Conservation (phyloP, 2,888 invertebrate genomes). For the Pristionchus mayeri region DNA sequence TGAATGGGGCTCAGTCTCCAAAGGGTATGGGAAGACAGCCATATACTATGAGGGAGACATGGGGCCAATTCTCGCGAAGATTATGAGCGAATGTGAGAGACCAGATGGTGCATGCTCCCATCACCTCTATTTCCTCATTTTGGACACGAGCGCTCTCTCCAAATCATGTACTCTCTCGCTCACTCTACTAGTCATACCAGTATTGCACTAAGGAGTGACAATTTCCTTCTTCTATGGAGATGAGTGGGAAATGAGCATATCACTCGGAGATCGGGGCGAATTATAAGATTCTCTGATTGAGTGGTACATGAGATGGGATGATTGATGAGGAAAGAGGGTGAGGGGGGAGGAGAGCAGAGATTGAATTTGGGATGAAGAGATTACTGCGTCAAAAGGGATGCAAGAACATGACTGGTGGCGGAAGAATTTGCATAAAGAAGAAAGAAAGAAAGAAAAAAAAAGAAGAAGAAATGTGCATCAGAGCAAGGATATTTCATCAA, state of each 20-base stretch:
- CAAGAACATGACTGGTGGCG: not conserved
- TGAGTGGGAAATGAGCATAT: not conserved
- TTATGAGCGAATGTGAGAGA: constrained; percentile 26
- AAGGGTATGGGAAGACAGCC: not conserved
- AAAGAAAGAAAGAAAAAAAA: too few relatives aligned
- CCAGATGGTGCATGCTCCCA: constrained; percentile 7
- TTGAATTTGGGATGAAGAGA: constrained; percentile 4
- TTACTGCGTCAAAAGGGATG: not conserved
- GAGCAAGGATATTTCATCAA: too few relatives aligned
- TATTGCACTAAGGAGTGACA: too few relatives aligned
- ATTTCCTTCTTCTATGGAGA: too few relatives aligned
- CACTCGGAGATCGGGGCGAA: not conserved
- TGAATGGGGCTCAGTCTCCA: not conserved
- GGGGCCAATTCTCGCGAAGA: not conserved
- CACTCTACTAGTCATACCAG: too few relatives aligned
- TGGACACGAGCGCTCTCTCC: not conserved
- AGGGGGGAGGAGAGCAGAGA: too few relatives aligned
- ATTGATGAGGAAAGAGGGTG: constrained; percentile 16
- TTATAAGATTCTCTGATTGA: constrained; percentile 25
- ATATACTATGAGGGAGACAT: not conserved
- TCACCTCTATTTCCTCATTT: constrained; percentile 12
- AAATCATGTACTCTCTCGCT: too few relatives aligned
- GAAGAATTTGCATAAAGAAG: not conserved
- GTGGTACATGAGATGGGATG: constrained; percentile 4
- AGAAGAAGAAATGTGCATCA: too few relatives aligned